Evolutionary conservation across 2,888 invertebrate genomes (phyloP).

Genomic region (Drosophila phalerata): DNA sequence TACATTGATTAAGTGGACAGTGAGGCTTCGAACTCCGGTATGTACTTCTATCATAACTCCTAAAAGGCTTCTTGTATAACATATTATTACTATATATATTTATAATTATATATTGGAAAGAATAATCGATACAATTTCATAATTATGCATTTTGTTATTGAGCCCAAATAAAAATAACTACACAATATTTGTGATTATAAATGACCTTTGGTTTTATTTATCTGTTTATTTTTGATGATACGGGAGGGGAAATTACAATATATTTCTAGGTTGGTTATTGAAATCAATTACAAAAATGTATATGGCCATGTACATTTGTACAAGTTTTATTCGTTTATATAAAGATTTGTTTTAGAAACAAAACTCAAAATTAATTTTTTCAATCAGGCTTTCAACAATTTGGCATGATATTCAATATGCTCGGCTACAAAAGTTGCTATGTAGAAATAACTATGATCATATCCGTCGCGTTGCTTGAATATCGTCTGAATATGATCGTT

Average conservation of each 20-base stretch:
- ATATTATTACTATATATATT: conserved; percentile 8
- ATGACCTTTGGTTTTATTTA: conserved; percentile 1
- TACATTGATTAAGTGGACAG: conserved; percentile 51
- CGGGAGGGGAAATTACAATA: not conserved
- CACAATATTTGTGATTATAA: conserved; percentile 55
- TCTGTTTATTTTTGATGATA: not conserved
- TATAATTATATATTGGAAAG: conserved; percentile 54
- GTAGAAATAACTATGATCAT: conserved; percentile 98
- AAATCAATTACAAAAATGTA: not conserved
- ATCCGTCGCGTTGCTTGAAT: conserved; percentile 91
- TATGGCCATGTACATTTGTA: conserved; percentile 9
- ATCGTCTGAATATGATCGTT: conserved; percentile 90
- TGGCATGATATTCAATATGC: conserved; percentile 95
- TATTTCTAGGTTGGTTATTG: not conserved
- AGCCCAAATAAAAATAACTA: conserved; percentile 49
- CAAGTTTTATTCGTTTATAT: conserved; percentile 40
- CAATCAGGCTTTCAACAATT: conserved; percentile 87
- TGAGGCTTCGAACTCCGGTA: conserved; percentile 53
- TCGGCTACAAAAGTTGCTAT: conserved; percentile 96
- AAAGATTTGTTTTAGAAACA: conserved; percentile 1
- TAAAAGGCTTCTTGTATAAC: conserved; percentile 25
- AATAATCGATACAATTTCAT: conserved; percentile 60
- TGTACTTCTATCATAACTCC: conserved; percentile 71
- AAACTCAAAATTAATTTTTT: conserved; percentile 3
- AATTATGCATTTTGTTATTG: conserved; percentile 56